Percentiles rank a stretch among this genome's conserved stretches.
phyloP scores from a whole-genome alignment of 2,113 vertebrate genomes.

The Sander vitreus region DNA sequence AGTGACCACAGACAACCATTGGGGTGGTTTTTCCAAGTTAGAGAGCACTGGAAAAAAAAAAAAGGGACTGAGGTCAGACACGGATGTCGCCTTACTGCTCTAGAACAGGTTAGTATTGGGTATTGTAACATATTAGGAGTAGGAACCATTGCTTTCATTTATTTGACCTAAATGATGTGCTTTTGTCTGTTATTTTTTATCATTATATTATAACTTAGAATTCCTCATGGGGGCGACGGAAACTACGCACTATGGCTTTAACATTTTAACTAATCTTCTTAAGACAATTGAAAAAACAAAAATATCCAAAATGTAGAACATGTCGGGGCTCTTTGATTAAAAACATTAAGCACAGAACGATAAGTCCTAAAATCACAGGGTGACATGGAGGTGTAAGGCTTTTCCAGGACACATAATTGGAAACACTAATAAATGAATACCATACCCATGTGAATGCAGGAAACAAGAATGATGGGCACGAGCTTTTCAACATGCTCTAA shows the following conservation, averaged over 20 bases:
- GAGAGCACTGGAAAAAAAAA: no score
- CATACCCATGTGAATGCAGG: not conserved
- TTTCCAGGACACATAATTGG: conserved; percentile 5
- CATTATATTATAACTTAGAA: no score
- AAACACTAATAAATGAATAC: not conserved
- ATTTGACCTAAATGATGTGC: no score
- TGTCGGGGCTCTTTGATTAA: not conserved
- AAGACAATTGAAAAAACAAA: not conserved
- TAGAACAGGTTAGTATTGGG: no score
- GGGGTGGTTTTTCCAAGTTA: no score
- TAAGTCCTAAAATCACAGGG: not conserved
- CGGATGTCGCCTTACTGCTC: no score
- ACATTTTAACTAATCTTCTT: not conserved
- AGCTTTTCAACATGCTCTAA: conserved; percentile 4
- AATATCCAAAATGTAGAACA: not conserved
- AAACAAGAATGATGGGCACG: not conserved
- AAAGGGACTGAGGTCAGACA: no score
- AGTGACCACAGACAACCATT: no score
- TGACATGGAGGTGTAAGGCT: not conserved
- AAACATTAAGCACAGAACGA: not conserved
- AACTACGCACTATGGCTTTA: not conserved
- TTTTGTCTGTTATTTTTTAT: no score
- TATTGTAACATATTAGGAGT: no score
- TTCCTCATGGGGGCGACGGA: no score
- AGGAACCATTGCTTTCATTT: no score